Evolutionary conservation across 2,113 vertebrate genomes (phyloP).

Genomic region (Pitta sordida): DNA sequence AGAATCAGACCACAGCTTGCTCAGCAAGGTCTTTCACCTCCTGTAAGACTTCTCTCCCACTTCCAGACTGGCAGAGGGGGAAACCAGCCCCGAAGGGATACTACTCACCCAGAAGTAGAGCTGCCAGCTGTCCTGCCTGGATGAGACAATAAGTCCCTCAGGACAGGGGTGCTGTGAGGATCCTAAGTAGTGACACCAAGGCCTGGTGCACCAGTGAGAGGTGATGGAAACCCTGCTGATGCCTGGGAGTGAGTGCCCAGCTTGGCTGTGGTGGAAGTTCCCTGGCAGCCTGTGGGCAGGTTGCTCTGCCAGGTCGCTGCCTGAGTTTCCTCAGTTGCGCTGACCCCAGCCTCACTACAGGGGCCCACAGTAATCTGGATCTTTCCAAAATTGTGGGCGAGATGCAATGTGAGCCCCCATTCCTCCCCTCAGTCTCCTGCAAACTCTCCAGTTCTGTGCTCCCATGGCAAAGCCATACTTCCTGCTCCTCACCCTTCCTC

Average conservation of each 20-base stretch:
- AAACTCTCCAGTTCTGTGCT: background rate
- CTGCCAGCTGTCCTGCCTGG: background rate
- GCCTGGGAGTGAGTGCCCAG: background rate
- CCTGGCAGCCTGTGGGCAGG: background rate
- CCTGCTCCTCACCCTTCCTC: background rate
- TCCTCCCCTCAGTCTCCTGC: background rate
- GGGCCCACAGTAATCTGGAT: background rate
- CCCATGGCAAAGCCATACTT: background rate
- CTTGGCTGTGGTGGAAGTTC: background rate
- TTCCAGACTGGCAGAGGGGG: background rate
- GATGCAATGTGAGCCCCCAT: background rate
- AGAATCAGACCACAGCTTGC: too few relatives aligned
- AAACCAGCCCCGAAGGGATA: background rate
- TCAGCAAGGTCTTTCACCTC: background rate
- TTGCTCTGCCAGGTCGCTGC: background rate
- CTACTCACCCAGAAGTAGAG: fast-evolving
- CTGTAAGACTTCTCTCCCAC: background rate
- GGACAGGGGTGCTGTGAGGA: background rate
- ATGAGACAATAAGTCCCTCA: fast-evolving
- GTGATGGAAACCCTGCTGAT: background rate
- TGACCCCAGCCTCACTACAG: background rate
- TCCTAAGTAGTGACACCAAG: too few relatives aligned
- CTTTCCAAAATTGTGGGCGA: background rate
- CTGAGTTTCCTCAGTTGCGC: background rate
- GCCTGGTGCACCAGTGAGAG: background rate